Evolutionary conservation across 2,113 vertebrate species (phyloP).

Genomic region (Neogobius melanostomus): DNA sequence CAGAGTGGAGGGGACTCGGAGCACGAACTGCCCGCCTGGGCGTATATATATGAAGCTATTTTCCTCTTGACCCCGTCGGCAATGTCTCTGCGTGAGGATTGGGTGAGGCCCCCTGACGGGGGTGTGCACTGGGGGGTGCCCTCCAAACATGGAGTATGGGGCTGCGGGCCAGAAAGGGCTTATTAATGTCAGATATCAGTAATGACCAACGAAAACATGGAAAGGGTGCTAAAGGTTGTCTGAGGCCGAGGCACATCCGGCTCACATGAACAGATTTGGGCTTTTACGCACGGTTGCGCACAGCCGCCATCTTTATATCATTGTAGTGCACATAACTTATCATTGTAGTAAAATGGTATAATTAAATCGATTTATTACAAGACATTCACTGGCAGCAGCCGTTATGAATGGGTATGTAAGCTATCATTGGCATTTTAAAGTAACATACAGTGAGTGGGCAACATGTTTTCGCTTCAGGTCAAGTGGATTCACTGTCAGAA

Average conservation of each 20-base stretch:
- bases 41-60: constrained; percentile 78
- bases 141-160: constrained; percentile 71
- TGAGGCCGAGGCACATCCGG: constrained; percentile 20
- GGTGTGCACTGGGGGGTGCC: constrained; percentile 35
- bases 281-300: constrained; percentile 41
- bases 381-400: too few relatives aligned
- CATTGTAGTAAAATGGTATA: too few relatives aligned
- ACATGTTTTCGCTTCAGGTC: neutral
- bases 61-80: constrained; percentile 58
- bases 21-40: constrained; percentile 57
- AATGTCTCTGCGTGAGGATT: constrained; percentile 59
- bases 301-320: neutral
- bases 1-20: constrained; percentile 75
- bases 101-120: constrained; percentile 58
- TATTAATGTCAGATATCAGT: constrained; percentile 45
- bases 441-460: neutral
- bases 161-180: constrained; percentile 39
- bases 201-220: constrained; percentile 57
- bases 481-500: neutral
- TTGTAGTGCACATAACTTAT: neutral
- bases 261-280: neutral
- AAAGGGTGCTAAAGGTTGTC: constrained; percentile 35
- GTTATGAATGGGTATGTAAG: too few relatives aligned
- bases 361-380: too few relatives aligned
- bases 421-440: neutral